Conservation (phyloP, 2,888 invertebrate genomes). For the Diarsia rubi region DNA sequence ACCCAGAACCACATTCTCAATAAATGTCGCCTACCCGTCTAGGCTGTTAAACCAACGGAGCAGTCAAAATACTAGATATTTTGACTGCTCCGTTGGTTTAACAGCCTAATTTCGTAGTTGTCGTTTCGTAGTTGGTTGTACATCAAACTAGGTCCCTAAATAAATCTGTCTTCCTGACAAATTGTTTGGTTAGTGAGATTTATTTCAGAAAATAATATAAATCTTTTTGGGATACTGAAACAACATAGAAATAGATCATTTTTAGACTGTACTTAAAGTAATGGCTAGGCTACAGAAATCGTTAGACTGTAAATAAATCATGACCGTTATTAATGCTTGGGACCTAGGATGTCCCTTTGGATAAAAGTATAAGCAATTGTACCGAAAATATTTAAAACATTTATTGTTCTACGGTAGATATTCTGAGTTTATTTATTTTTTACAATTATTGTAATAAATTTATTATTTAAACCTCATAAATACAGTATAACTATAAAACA, state of each 20-base stretch:
- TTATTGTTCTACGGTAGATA: no score
- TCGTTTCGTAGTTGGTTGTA: no score
- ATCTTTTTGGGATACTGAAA: slow-evolving; percentile 15
- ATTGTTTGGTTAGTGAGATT: slow-evolving; percentile 13
- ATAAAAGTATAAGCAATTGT: slow-evolving; percentile 6
- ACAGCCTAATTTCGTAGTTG: no score
- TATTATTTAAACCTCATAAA: no score
- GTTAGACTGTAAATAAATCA: slow-evolving; percentile 74
- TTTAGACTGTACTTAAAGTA: slow-evolving; percentile 67
- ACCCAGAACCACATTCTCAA: neutral
- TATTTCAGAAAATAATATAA: slow-evolving; percentile 3
- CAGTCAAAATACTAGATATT: neutral
- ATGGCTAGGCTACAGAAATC: slow-evolving; percentile 67
- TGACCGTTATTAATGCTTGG: slow-evolving; percentile 72
- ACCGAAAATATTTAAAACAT: neutral
- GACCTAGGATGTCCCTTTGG: slow-evolving; percentile 58
- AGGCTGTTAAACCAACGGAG: neutral
- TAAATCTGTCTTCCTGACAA: slow-evolving; percentile 7
- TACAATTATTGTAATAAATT: no score
- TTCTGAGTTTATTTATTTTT: no score
- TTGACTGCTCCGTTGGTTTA: no score
- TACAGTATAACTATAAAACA: no score
- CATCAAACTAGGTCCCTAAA: neutral
- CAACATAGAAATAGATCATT: slow-evolving; percentile 11
- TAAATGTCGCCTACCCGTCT: neutral